Base-by-base conservation (phyloP, 2,888 invertebrate species). In the Chorisops tibialis region DNA sequence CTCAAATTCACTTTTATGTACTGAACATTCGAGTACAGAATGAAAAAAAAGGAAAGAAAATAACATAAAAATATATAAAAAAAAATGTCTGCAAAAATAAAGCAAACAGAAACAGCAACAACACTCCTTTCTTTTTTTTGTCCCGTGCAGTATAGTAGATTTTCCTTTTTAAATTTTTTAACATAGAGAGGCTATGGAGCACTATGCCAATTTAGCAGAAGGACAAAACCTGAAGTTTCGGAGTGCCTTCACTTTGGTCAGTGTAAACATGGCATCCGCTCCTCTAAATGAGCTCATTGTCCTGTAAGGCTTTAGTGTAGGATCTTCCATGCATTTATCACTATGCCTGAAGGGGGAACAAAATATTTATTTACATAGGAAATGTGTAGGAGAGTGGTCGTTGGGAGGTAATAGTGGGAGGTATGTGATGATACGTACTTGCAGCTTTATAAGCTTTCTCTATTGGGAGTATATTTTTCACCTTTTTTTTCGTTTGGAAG, bases 231-330 rank as follows among this genome's bases (percentile, higher is more conserved):
- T 30, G 30, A 30, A 30, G 30, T 30, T 30, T 30, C 30, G 30
- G 30, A 30, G 30, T 9, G 30, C 30, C 18, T 41, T 16, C 41
- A 41, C 9, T 47, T 47, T 19, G 12, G 21, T 47, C 19, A 18
- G 49, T 49, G 49, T 49, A 49, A 49, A 49, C 49, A 49, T 49
- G 30, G 16, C 30, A 49, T 49, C 49, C 49, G 49, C 30, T 49
- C n/a, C n/a, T n/a, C 24, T 49, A 49, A 49, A 49, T 49, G 22
- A 49, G 49, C 49, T 49, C 49, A 49, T 49, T 24, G 49, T 49
- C 49, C 49, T 49, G 30, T 30, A 24, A 30, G 30, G 16, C n/a
- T 14, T 14, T 24, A 14, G n/a, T n/a, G 22, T 5, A 30, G 30
- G 30, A n/a, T 12, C 12, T 21, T 30, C 18, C 30, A 22, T 24